These are phyloP conservation scores for Catotricha subobsoleta DNA, from an alignment of 2,888 invertebrate species.

Conservation along the genomic window DNA sequence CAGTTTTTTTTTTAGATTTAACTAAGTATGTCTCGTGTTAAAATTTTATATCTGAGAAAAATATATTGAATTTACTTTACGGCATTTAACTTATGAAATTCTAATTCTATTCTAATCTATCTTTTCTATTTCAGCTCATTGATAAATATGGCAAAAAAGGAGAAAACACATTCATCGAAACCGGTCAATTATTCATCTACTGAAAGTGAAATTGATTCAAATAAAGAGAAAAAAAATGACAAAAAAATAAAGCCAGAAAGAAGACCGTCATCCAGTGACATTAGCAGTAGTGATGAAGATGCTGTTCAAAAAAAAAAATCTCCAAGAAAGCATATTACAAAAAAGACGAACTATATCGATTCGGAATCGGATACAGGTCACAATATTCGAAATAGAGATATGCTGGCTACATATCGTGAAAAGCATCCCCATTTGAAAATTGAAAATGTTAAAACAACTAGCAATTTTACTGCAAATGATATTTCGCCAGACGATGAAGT, in stretches of 20 bases:
- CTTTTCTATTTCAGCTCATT: too few relatives aligned
- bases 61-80: too few relatives aligned
- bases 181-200: too few relatives aligned
- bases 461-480: not conserved
- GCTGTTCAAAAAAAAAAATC: not conserved
- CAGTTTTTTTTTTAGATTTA: too few relatives aligned
- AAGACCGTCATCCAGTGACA: not conserved
- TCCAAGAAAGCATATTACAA: not conserved
- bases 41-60: too few relatives aligned
- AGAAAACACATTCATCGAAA: too few relatives aligned
- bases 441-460: not conserved
- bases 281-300: not conserved
- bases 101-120: too few relatives aligned
- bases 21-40: too few relatives aligned
- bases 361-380: not conserved
- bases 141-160: too few relatives aligned
- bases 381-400: not conserved
- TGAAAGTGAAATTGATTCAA: too few relatives aligned
- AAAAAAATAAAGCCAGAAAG: not conserved
- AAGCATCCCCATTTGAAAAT: not conserved
- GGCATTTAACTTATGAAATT: too few relatives aligned
- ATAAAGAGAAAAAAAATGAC: too few relatives aligned
- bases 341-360: not conserved
- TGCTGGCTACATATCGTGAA: not conserved
- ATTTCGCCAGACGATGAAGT: conserved; percentile 1